Conservation (phyloP, 1,140 invertebrate genomes). For the Lasioglossum albipes region DNA sequence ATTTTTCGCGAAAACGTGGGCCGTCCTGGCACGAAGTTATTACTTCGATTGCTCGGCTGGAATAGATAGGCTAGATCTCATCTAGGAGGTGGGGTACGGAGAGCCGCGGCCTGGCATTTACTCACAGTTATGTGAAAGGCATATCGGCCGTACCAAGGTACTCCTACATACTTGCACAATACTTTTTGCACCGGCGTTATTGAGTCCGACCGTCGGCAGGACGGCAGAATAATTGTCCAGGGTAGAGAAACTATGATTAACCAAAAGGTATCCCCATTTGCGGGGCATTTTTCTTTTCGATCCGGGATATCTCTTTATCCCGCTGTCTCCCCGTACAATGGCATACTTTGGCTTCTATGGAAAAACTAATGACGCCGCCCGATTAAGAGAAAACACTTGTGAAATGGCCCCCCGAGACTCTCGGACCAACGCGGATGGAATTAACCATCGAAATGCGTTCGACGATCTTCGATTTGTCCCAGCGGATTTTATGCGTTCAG, state of each 20-base stretch:
- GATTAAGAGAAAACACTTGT: too few species aligned
- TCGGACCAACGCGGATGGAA: too few species aligned
- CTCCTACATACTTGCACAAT: conserved; percentile 70
- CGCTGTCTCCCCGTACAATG: neutral
- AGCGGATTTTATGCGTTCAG: too few species aligned
- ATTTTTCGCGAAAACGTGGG: conserved; percentile 34
- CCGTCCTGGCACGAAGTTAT: conserved; percentile 53
- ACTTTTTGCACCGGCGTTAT: conserved; percentile 58
- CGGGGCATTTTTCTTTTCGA: neutral
- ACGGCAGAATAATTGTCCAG: conserved; percentile 49
- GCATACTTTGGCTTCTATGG: neutral
- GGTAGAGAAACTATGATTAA: conserved; percentile 47
- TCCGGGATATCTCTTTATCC: neutral
- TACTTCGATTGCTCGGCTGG: conserved; percentile 55
- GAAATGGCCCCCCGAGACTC: too few species aligned
- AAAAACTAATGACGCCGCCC: neutral
- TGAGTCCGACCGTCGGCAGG: conserved; percentile 37
- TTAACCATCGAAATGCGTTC: too few species aligned
- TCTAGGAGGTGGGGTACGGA: conserved; percentile 67
- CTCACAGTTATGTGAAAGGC: conserved; percentile 80
- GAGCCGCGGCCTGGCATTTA: conserved; percentile 75
- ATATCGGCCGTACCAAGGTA: conserved; percentile 72
- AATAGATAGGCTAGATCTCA: conserved; percentile 70
- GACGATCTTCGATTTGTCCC: too few species aligned
- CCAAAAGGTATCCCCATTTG: conserved; percentile 19